Conservation (phyloP, 2,797 vertebrate genomes). For the Cephalopachus bancanus region DNA sequence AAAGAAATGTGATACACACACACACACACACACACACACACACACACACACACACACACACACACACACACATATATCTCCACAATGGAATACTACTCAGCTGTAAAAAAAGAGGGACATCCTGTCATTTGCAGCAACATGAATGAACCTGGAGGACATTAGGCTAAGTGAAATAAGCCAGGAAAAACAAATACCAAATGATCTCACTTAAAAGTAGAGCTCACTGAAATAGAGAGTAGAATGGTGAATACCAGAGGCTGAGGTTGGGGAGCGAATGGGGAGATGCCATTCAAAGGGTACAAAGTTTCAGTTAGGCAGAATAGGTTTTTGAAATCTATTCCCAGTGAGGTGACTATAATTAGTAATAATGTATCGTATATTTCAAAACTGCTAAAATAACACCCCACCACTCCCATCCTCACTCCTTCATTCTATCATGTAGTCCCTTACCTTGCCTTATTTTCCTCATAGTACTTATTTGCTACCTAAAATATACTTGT, state of each 20-base stretch:
- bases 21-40: too few species aligned
- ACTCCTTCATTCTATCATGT: neutral
- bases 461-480: slow-evolving; percentile 55
- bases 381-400: slow-evolving; percentile 47
- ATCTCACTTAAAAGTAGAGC: neutral
- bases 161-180: slow-evolving; percentile 17
- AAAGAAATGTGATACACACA: neutral
- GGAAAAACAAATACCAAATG: neutral
- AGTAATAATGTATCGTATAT: neutral
- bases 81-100: neutral
- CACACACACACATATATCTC: too few species aligned
- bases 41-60: too few species aligned
- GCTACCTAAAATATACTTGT: slow-evolving; percentile 34
- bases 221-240: neutral
- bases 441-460: neutral
- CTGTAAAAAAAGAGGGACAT: neutral
- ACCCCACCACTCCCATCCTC: neutral
- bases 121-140: neutral
- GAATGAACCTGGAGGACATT: neutral
- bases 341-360: neutral
- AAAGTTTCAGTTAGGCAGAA: neutral
- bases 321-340: neutral
- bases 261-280: neutral
- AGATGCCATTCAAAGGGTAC: neutral
- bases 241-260: neutral